Evolutionary conservation across 1,140 invertebrate species (phyloP), one percentile per base, ranked within the genome.

Genomic region (Neocloeon triangulifer): DNA sequence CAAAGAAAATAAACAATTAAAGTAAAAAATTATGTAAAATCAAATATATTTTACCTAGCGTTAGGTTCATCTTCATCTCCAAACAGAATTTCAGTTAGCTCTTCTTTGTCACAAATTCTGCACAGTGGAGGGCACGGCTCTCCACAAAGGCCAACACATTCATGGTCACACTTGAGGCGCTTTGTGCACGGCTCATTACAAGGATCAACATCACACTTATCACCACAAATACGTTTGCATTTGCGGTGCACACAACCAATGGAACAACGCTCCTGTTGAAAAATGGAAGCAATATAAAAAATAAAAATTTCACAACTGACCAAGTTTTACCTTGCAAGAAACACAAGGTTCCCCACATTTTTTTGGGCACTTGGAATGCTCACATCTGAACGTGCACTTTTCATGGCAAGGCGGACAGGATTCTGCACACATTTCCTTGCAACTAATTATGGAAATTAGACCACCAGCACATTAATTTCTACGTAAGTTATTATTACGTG

Each of bases 101-200:
- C 30, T 1, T 53, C 51, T 12, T 51, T 45, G 29, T 49, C 31
- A 44, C 64, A 66, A 28, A 49, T 30, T 4, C 49, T 43, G 45
- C 64, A 66, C 13, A 60, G 36, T 28, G 47, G 57, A 49, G 54
- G 61, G 46, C 62, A 63, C 40, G 55, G 49, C 45, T 78, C 73
- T 9, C 69, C 69, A 51, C 74, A 77, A 30, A 70, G 59, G 16
- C 71, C 71, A 42, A 63, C 54, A 47, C 71, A 74, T 3, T 39
- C 34, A 49, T 74, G 69, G 0, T 53, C 51, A 52, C 70, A 74
- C n/a, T n/a, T 35, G 17, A 66, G 48, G 19, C 19, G 36, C 33
- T 46, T 46, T 2, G 30, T 4, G 35, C 69, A 73, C 2, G 58
- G 55, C 39, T 57, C 41, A 19, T 50, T 40, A 47, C 69, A 73